phyloP scores from a whole-genome alignment of 2,113 vertebrate species.

The Aleadryas rufinucha region DNA sequence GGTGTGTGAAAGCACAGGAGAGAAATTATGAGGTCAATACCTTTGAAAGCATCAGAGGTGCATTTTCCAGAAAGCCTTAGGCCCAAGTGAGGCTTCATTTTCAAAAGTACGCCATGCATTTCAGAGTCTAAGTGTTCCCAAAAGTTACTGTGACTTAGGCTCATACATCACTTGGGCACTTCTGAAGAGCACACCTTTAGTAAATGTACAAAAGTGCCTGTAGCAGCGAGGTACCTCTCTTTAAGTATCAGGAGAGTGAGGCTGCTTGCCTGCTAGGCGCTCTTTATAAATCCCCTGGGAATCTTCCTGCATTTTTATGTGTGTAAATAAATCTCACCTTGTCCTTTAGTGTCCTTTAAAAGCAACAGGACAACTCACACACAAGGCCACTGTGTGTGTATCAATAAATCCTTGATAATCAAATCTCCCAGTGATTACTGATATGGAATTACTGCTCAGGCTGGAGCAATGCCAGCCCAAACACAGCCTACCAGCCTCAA shows the following conservation, averaged over 20 bases:
- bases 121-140: not conserved
- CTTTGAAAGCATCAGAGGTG: not conserved
- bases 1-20: not conserved
- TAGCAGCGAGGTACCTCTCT: not conserved
- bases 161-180: not conserved
- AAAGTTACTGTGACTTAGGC: not conserved
- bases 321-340: slow-evolving; percentile 13
- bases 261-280: not conserved
- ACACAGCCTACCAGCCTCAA: not conserved
- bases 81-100: slow-evolving; percentile 4
- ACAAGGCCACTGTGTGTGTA: not conserved
- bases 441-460: not conserved
- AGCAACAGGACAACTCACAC: not conserved
- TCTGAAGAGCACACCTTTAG: not conserved
- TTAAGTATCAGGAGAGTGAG: not conserved
- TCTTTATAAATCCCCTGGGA: not conserved
- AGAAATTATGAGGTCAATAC: not conserved
- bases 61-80: not conserved
- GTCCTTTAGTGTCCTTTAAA: not conserved
- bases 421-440: not conserved
- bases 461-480: not conserved
- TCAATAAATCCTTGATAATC: slow-evolving; percentile 7
- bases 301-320: not conserved
- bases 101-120: not conserved
- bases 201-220: not conserved